phyloP scores from a whole-genome alignment of 2,888 invertebrate species.

The Sinelater perroti region DNA sequence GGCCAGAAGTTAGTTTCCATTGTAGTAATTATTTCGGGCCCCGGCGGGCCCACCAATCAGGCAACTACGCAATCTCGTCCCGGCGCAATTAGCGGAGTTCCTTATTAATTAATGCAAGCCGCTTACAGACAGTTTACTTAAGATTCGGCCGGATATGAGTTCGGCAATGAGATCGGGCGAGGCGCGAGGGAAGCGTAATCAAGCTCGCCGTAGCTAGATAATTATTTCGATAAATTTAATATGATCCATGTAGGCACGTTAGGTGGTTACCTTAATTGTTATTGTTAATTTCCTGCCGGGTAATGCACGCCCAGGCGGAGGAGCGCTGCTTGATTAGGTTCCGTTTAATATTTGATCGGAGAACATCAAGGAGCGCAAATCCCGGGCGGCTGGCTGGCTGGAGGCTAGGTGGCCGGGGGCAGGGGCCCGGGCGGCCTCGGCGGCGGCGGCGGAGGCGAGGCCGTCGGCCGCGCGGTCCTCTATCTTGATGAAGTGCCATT shows the following conservation, averaged over 20 bases:
- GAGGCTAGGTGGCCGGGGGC: conserved; percentile 35
- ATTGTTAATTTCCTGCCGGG: conserved; percentile 58
- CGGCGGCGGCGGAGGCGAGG: conserved; percentile 5
- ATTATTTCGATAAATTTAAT: conserved; percentile 61
- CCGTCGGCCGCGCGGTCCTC: conserved; percentile 32
- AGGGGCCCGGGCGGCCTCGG: conserved; percentile 20
- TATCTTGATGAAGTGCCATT: conserved; percentile 47
- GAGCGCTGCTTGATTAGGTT: conserved; percentile 48
- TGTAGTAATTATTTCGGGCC: conserved; percentile 53
- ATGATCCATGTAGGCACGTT: conserved; percentile 57
- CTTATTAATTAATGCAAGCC: conserved; percentile 62
- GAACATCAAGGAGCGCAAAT: conserved; percentile 44
- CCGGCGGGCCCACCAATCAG: conserved; percentile 52
- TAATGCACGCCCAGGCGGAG: conserved; percentile 44
- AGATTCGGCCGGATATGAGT: conserved; percentile 58
- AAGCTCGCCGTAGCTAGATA: conserved; percentile 55
- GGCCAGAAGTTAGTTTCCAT: conserved; percentile 46
- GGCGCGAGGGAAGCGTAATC: conserved; percentile 52
- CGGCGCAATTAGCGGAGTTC: conserved; percentile 61
- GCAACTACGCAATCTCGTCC: conserved; percentile 54
- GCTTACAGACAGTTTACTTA: conserved; percentile 61
- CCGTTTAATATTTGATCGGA: conserved; percentile 50
- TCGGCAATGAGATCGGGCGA: conserved; percentile 44
- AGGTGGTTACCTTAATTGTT: conserved; percentile 58
- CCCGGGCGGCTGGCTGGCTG: too few relatives aligned